A percentile compares a stretch with the other conserved stretches of the same genome.
These are phyloP conservation scores for Myopa testacea DNA, from an alignment of 2,888 invertebrate species.

Conservation along the genomic window DNA sequence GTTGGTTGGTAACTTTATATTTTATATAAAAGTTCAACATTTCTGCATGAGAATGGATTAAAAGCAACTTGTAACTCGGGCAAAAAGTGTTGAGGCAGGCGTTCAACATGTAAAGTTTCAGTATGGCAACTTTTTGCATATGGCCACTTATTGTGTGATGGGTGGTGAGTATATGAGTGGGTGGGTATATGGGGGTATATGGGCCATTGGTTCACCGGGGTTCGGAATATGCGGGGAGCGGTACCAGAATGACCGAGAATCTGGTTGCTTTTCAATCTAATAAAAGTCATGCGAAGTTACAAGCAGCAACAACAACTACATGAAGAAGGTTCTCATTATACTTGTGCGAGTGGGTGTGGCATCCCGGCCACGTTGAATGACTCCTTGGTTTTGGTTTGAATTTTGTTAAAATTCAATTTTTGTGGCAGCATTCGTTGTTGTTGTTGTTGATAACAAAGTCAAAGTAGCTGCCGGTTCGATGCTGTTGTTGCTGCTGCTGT, in stretches of 20 bases:
- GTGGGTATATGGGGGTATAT: too few species aligned
- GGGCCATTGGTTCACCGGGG: too few species aligned
- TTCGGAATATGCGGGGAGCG: neutral
- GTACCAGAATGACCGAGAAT: neutral
- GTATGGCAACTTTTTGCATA: too few species aligned
- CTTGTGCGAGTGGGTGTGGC: neutral
- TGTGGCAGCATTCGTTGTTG: neutral
- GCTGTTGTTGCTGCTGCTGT: neutral
- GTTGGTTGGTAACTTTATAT: too few species aligned
- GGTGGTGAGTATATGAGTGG: too few species aligned
- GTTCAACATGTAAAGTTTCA: too few species aligned
- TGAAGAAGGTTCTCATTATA: neutral
- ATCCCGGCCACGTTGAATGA: neutral
- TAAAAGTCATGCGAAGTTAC: slow-evolving; percentile 9
- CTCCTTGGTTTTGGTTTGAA: slow-evolving; percentile 15
- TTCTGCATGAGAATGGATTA: too few species aligned
- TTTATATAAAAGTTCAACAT: too few species aligned
- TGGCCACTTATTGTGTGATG: too few species aligned
- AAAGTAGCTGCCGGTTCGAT: too few species aligned
- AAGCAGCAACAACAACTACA: neutral
- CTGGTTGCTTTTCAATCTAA: slow-evolving; percentile 18
- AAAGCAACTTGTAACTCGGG: too few species aligned
- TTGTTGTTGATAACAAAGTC: slow-evolving; percentile 18
- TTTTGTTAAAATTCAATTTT: slow-evolving; percentile 36
- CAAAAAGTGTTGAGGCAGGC: too few species aligned